A percentile compares a stretch with the other conserved stretches of the same genome.
Conservation (phyloP, 2,113 vertebrate genomes). For the Puffinus mauretanicus region DNA sequence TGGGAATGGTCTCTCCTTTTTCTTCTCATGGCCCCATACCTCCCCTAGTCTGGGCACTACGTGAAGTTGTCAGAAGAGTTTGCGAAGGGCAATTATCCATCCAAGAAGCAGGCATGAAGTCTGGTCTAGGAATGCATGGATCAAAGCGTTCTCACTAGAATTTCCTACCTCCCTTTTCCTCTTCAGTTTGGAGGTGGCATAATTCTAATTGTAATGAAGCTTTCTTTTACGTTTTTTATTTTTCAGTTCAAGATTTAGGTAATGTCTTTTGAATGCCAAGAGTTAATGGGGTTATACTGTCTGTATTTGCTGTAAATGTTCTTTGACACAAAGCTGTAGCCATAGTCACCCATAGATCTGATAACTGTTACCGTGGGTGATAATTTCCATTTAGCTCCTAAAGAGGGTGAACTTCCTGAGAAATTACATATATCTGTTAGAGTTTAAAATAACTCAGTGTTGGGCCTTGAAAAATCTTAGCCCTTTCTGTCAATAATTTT, state of each 20-base stretch:
- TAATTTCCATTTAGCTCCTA: neutral
- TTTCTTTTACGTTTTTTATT: neutral
- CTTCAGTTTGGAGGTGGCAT: neutral
- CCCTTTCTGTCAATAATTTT: neutral
- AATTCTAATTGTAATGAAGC: neutral
- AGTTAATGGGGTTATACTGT: neutral
- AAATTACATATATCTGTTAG: neutral
- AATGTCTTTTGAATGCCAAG: neutral
- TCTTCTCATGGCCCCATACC: neutral
- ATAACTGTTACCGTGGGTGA: constrained; percentile 4
- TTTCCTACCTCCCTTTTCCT: neutral
- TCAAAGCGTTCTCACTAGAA: neutral
- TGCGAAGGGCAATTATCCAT: neutral
- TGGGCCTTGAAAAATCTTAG: neutral
- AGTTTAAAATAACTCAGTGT: neutral
- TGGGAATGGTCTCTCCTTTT: neutral
- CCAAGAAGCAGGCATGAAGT: neutral
- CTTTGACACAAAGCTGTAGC: neutral
- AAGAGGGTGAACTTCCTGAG: neutral
- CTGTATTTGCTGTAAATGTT: neutral
- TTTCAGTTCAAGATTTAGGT: neutral
- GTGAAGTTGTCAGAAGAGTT: neutral
- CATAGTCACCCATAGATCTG: constrained; percentile 7
- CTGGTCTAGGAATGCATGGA: neutral
- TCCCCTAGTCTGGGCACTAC: neutral